A percentile compares a stretch with the other conserved stretches of the same genome.
Evolutionary conservation across 2,888 invertebrate species (phyloP).

Genomic region (Agrotis exclamationis): DNA sequence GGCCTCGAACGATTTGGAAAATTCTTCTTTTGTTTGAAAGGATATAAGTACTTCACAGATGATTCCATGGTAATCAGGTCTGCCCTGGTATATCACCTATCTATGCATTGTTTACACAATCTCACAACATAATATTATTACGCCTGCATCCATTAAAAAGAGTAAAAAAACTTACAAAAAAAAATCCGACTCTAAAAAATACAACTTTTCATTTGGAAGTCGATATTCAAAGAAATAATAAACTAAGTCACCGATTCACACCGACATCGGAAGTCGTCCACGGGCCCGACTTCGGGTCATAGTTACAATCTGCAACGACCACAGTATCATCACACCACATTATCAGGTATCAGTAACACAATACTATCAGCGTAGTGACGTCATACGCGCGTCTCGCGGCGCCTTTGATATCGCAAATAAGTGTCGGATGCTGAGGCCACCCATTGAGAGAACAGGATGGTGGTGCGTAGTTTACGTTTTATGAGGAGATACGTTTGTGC

Average conservation of each 20-base stretch:
- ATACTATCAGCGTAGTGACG: conserved; percentile 1
- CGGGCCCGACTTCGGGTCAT: neutral
- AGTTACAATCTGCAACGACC: neutral
- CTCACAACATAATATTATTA: too few species aligned
- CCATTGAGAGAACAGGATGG: conserved; percentile 7
- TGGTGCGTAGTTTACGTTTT: neutral
- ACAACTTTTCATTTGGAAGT: too few species aligned
- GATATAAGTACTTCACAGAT: too few species aligned
- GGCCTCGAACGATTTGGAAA: too few species aligned
- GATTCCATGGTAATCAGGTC: too few species aligned
- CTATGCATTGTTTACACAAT: too few species aligned
- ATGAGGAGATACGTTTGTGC: neutral
- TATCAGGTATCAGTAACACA: conserved; percentile 21
- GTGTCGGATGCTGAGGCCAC: conserved; percentile 8
- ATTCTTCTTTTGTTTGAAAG: neutral
- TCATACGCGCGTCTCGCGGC: neutral
- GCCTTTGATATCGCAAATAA: conserved; percentile 26
- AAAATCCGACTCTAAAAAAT: too few species aligned
- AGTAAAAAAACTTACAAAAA: too few species aligned
- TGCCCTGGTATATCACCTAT: too few species aligned
- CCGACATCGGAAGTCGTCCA: conserved; percentile 3
- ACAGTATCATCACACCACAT: neutral
- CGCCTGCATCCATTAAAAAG: too few species aligned
- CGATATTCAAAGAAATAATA: too few species aligned
- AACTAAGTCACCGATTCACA: too few species aligned